Percentiles rank a stretch among this genome's conserved stretches.
Conservation (phyloP, 1,140 invertebrate species). For the Magallana angulata region DNA sequence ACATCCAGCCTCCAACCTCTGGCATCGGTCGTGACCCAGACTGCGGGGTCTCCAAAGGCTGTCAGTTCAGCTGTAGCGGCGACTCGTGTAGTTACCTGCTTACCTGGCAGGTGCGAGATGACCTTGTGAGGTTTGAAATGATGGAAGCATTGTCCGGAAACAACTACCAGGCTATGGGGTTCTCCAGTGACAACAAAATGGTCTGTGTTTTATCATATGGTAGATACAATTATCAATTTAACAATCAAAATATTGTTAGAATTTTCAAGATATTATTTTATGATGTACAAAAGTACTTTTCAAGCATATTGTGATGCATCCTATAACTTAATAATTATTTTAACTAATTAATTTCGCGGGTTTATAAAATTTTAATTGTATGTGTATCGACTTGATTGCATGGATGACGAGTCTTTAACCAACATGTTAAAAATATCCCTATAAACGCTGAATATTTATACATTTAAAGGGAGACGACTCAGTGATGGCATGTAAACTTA, state of each 20-base stretch:
- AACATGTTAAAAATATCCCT: too few species aligned
- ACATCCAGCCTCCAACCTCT: conserved; percentile 12
- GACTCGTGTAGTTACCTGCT: conserved; percentile 26
- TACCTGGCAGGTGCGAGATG: conserved; percentile 42
- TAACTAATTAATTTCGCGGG: too few species aligned
- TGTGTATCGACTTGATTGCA: too few species aligned
- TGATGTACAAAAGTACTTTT: too few species aligned
- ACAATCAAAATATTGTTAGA: background rate
- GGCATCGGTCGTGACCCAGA: conserved; percentile 39
- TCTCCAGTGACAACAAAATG: conserved; percentile 28
- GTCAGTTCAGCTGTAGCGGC: conserved; percentile 36
- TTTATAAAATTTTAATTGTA: too few species aligned
- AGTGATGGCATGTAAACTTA: conserved; percentile 34
- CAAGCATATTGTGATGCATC: too few species aligned
- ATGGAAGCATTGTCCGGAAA: background rate
- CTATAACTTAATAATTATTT: too few species aligned
- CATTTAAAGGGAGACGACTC: conserved; percentile 12
- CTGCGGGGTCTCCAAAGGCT: conserved; percentile 50
- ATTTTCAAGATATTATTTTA: too few species aligned
- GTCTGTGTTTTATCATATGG: background rate
- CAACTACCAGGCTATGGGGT: conserved; percentile 29
- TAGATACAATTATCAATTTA: too few species aligned
- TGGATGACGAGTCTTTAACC: too few species aligned
- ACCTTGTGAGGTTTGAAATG: conserved; percentile 38
- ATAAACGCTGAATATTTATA: too few species aligned